phyloP scores from a whole-genome alignment of 1,140 invertebrate genomes.

The Dermatophagoides farinae region DNA sequence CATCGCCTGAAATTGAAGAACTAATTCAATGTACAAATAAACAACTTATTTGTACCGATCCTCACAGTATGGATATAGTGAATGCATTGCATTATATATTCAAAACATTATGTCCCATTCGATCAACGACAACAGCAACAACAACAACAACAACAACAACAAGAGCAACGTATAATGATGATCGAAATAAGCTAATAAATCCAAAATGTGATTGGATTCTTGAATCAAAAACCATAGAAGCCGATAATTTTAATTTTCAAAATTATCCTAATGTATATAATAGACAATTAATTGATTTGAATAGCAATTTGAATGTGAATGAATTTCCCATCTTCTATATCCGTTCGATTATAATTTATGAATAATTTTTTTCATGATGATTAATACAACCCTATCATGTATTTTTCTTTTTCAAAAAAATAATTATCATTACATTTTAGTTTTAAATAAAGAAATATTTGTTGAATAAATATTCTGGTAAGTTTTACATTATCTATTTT shows the following conservation, averaged over 20 bases:
- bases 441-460: no score
- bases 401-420: background rate
- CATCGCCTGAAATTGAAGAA: background rate
- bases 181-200: background rate
- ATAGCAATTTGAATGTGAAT: background rate
- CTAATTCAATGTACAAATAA: background rate
- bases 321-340: background rate
- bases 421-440: background rate
- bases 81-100: background rate
- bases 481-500: no score
- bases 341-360: no score
- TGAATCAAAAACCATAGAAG: background rate
- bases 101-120: background rate
- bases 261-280: background rate
- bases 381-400: no score
- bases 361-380: no score
- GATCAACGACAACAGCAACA: background rate
- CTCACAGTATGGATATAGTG: background rate
- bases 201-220: conserved; percentile 1
- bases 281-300: background rate
- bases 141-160: background rate
- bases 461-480: no score
- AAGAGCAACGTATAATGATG: background rate
- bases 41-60: background rate
- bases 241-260: background rate